These are phyloP conservation scores for Rhabdomys dilectus DNA, from an alignment of 2,113 vertebrate species.

Conservation along the genomic window DNA sequence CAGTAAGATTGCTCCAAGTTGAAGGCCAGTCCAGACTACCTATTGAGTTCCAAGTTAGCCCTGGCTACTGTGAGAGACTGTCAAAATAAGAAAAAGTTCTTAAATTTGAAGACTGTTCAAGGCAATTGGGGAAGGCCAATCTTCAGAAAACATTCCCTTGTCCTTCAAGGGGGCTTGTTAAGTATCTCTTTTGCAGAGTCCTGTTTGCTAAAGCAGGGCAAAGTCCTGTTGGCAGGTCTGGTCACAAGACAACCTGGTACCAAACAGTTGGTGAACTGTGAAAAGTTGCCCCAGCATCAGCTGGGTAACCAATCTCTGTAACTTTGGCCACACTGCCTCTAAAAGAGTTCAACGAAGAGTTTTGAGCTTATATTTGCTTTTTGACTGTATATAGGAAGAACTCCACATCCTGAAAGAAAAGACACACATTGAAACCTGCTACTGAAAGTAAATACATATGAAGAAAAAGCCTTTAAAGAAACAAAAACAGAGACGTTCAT, in stretches of 20 bases:
- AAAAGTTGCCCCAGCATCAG: neutral
- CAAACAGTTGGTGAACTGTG: neutral
- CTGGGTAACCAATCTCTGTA: neutral
- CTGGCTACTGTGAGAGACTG: neutral
- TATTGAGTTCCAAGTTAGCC: neutral
- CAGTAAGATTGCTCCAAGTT: neutral
- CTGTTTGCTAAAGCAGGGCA: neutral
- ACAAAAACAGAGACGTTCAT: neutral
- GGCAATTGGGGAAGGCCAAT: neutral
- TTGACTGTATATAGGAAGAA: neutral
- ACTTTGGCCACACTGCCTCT: neutral
- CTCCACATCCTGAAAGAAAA: neutral
- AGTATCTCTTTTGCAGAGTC: neutral
- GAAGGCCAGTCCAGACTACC: too few relatives aligned
- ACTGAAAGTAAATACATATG: neutral
- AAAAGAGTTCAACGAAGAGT: neutral
- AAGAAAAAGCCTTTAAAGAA: neutral
- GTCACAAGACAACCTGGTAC: neutral
- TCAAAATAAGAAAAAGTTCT: neutral
- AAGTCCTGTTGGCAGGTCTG: neutral
- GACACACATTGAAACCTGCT: neutral
- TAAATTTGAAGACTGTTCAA: neutral
- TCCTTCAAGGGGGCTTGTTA: neutral
- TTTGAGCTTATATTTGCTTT: constrained; percentile 13
- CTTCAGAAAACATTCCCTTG: neutral